A percentile compares a stretch with the other conserved stretches of the same genome.
Evolutionary conservation across 1,140 invertebrate genomes (phyloP).

Genomic region (Metaphire vulgaris): DNA sequence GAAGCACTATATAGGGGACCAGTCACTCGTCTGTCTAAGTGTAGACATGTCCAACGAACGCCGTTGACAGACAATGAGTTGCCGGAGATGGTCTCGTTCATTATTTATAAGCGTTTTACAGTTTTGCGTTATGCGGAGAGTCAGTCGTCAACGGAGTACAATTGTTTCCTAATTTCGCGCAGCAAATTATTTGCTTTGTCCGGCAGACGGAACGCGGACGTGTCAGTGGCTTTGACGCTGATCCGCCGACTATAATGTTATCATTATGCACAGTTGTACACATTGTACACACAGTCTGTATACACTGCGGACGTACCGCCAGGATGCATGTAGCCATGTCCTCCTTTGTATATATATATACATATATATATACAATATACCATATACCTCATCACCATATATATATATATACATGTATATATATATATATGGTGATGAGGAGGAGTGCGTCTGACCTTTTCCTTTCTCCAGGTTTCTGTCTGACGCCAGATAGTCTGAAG

Average conservation of each 20-base stretch:
- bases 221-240: too few species aligned
- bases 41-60: neutral
- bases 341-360: too few species aligned
- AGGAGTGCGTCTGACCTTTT: neutral
- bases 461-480: slow-evolving; percentile 12
- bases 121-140: neutral
- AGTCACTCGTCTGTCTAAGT: neutral
- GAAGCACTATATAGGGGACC: neutral
- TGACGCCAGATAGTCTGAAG: slow-evolving; percentile 12
- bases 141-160: neutral
- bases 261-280: too few species aligned
- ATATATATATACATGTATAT: too few species aligned
- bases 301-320: neutral
- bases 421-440: neutral
- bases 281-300: neutral
- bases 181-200: neutral
- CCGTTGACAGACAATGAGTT: too few species aligned
- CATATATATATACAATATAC: too few species aligned
- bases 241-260: too few species aligned
- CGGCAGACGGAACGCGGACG: too few species aligned
- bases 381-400: too few species aligned
- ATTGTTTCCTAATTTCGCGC: neutral
- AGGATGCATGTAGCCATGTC: neutral
- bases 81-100: too few species aligned
- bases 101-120: too few species aligned